These are phyloP conservation scores for Anastatus disparis DNA, from an alignment of 1,140 invertebrate genomes.

Conservation along the genomic window DNA sequence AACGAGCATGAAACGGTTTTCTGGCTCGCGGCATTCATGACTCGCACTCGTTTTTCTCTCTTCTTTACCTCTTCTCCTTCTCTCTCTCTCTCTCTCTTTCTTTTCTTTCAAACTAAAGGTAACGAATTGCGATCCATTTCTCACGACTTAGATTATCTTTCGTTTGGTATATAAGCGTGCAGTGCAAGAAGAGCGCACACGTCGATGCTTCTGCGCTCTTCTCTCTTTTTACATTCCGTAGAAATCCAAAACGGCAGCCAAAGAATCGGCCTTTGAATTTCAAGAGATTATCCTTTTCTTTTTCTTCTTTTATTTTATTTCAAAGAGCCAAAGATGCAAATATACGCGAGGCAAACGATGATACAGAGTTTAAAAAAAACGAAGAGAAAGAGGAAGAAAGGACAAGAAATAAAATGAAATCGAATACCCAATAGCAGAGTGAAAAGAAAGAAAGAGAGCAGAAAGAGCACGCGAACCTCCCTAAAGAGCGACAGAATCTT, in stretches of 20 bases:
- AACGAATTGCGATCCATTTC: slow-evolving; percentile 41
- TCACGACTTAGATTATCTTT: slow-evolving; percentile 38
- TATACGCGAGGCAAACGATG: too few relatives aligned
- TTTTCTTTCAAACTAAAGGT: not conserved
- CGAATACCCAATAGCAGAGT: too few relatives aligned
- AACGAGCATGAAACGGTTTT: too few relatives aligned
- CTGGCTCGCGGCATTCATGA: too few relatives aligned
- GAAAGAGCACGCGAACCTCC: slow-evolving; percentile 15
- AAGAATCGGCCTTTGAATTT: slow-evolving; percentile 42
- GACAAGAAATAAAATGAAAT: not conserved
- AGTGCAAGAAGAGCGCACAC: too few relatives aligned
- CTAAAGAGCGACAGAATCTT: slow-evolving; percentile 31
- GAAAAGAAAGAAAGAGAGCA: not conserved
- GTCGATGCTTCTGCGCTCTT: not conserved
- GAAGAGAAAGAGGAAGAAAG: slow-evolving; percentile 9
- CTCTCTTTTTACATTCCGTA: not conserved
- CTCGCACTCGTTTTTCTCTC: slow-evolving; percentile 47
- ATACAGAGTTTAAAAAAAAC: too few relatives aligned
- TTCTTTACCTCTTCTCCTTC: not conserved
- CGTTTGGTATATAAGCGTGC: too few relatives aligned
- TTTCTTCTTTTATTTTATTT: too few relatives aligned
- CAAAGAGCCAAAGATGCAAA: slow-evolving; percentile 26
- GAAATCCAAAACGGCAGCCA: slow-evolving; percentile 32
- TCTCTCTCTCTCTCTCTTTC: slow-evolving; percentile 50
- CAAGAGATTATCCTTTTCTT: slow-evolving; percentile 35